Evolutionary conservation across 1,140 invertebrate species (phyloP).

Genomic region (Batillaria attramentaria): DNA sequence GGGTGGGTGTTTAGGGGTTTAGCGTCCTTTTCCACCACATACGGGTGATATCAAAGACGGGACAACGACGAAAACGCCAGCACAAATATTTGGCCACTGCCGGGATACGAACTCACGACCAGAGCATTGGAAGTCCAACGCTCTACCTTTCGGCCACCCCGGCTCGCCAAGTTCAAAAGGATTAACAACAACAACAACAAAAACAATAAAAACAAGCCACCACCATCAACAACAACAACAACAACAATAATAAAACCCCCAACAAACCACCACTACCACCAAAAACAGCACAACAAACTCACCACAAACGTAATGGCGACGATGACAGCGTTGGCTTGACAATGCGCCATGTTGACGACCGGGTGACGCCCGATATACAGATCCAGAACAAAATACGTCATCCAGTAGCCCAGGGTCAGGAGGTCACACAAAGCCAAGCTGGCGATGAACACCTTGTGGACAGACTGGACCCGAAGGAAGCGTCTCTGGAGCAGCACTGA

Average conservation of each 20-base stretch:
- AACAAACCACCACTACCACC: too few relatives aligned
- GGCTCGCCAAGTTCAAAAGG: too few relatives aligned
- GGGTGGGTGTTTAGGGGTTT: too few relatives aligned
- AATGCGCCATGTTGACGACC: conserved; percentile 3
- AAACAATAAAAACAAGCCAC: background rate
- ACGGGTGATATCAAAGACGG: too few relatives aligned
- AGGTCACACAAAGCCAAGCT: conserved; percentile 12
- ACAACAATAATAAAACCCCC: background rate
- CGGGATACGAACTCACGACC: too few relatives aligned
- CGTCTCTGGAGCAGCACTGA: background rate
- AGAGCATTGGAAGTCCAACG: too few relatives aligned
- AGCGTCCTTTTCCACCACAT: too few relatives aligned
- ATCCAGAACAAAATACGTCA: conserved; percentile 23
- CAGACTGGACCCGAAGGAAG: background rate
- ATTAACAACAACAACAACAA: background rate
- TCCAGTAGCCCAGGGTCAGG: conserved; percentile 14
- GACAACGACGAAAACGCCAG: too few relatives aligned
- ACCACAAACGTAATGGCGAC: background rate
- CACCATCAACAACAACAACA: background rate
- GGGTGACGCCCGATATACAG: background rate
- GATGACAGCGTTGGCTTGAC: background rate
- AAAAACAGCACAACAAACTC: too few relatives aligned
- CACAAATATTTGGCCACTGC: too few relatives aligned
- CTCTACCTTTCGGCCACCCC: too few relatives aligned
- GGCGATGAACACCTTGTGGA: conserved; percentile 20